These are phyloP conservation scores for Onychomys leucogaster DNA, from an alignment of 2,797 vertebrate species.

Conservation along the genomic window DNA sequence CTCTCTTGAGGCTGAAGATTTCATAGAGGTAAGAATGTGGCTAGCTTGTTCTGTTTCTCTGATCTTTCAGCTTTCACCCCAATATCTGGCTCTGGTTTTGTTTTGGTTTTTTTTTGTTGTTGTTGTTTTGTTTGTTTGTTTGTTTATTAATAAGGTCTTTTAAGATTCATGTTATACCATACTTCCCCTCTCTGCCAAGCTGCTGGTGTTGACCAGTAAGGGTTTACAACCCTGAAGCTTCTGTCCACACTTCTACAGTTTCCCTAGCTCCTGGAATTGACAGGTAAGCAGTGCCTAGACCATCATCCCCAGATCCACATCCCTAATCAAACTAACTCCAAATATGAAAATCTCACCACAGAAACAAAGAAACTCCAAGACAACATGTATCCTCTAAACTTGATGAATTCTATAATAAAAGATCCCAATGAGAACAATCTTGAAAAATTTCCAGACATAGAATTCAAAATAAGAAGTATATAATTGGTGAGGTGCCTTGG, in stretches of 20 bases:
- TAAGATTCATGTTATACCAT: not conserved
- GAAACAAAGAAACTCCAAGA: not conserved
- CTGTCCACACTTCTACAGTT: not conserved
- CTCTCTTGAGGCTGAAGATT: too few relatives aligned
- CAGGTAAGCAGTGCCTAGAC: not conserved
- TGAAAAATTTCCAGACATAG: not conserved
- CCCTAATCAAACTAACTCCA: not conserved
- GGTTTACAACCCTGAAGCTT: not conserved
- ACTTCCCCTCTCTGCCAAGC: not conserved
- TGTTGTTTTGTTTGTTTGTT: too few relatives aligned
- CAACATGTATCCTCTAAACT: not conserved
- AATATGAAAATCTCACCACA: not conserved
- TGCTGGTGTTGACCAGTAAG: not conserved
- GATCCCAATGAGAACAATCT: not conserved
- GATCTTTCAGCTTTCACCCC: too few relatives aligned
- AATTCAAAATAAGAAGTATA: not conserved
- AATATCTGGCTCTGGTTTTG: too few relatives aligned
- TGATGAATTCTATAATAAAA: not conserved
- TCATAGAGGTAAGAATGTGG: too few relatives aligned
- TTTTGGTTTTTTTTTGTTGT: too few relatives aligned
- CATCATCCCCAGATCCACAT: too few relatives aligned
- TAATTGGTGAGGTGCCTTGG: not conserved
- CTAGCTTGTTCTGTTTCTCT: too few relatives aligned
- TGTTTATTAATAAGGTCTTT: too few relatives aligned
- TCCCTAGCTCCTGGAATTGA: not conserved